These are phyloP conservation scores for Arrhopalites spinosus DNA, from an alignment of 2,888 invertebrate species.

Conservation along the genomic window DNA sequence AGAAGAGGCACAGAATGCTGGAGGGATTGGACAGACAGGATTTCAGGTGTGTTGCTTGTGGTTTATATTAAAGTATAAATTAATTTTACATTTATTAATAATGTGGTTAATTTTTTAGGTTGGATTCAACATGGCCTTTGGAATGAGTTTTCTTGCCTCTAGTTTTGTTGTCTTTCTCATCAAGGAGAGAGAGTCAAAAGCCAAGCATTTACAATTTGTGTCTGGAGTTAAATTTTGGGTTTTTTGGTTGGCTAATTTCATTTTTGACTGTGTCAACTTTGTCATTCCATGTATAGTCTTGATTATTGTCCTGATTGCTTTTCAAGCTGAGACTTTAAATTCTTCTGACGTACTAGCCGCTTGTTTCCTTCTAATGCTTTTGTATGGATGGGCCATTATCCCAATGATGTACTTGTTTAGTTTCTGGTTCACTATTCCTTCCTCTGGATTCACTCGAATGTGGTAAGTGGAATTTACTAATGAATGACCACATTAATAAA, in stretches of 20 bases:
- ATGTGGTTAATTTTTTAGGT: no score
- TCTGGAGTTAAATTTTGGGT: slow-evolving; percentile 71
- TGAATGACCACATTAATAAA: slow-evolving; percentile 73
- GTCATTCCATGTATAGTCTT: slow-evolving; percentile 64
- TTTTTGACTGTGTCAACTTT: slow-evolving; percentile 72
- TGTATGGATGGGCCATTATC: slow-evolving; percentile 72
- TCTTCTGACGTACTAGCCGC: slow-evolving; percentile 31
- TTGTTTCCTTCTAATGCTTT: slow-evolving; percentile 63
- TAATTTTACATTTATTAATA: no score
- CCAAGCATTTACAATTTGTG: slow-evolving; percentile 74
- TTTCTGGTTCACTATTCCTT: slow-evolving; percentile 71
- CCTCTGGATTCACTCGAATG: slow-evolving; percentile 75
- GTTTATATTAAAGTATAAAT: no score
- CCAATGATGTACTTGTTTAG: slow-evolving; percentile 71
- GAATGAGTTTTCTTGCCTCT: slow-evolving; percentile 63
- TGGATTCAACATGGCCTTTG: slow-evolving; percentile 70
- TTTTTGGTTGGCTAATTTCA: slow-evolving; percentile 72
- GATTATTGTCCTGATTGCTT: slow-evolving; percentile 63
- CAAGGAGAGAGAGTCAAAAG: slow-evolving; percentile 70
- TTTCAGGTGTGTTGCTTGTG: no score
- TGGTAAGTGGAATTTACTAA: no score
- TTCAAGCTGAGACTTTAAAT: slow-evolving; percentile 47
- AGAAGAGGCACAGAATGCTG: slow-evolving; percentile 60
- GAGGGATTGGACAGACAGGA: slow-evolving; percentile 37
- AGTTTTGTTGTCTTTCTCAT: slow-evolving; percentile 63